A percentile compares a stretch with the other conserved stretches of the same genome.
phyloP scores from a whole-genome alignment of 2,113 vertebrate genomes.

The Misgurnus mizolepis region DNA sequence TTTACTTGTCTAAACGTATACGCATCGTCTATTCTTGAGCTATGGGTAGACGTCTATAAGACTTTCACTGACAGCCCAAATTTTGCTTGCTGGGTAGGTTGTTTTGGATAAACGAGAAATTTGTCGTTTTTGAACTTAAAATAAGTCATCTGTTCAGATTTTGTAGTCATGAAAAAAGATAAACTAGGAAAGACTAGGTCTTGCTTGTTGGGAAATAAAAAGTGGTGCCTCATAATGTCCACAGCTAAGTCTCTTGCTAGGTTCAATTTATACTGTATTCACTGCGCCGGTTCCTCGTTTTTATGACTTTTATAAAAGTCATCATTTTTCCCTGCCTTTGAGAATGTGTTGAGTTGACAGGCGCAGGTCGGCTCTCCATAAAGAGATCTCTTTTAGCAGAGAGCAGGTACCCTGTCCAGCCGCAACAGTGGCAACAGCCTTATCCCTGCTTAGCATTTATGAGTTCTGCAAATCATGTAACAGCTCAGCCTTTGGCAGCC shows the following conservation, averaged over 20 bases:
- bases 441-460: constrained; percentile 57
- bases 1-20: too few species aligned
- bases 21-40: too few species aligned
- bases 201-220: constrained; percentile 31
- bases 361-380: constrained; percentile 26
- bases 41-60: too few species aligned
- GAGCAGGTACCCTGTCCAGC: constrained; percentile 51
- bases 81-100: neutral
- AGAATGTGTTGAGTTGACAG: constrained; percentile 49
- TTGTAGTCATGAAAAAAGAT: neutral
- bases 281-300: constrained; percentile 34
- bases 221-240: constrained; percentile 15
- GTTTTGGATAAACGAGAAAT: neutral
- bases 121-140: neutral
- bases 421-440: constrained; percentile 40
- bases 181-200: neutral
- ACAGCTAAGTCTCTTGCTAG: constrained; percentile 21
- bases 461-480: constrained; percentile 55
- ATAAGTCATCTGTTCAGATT: neutral
- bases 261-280: constrained; percentile 37
- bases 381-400: constrained; percentile 46
- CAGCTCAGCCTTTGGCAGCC: constrained; percentile 50
- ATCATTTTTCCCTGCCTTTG: constrained; percentile 34
- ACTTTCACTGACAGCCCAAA: too few species aligned
- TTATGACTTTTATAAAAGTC: constrained; percentile 48